These are phyloP conservation scores for Scaeva pyrastri DNA, from an alignment of 2,888 invertebrate genomes.

Conservation along the genomic window DNA sequence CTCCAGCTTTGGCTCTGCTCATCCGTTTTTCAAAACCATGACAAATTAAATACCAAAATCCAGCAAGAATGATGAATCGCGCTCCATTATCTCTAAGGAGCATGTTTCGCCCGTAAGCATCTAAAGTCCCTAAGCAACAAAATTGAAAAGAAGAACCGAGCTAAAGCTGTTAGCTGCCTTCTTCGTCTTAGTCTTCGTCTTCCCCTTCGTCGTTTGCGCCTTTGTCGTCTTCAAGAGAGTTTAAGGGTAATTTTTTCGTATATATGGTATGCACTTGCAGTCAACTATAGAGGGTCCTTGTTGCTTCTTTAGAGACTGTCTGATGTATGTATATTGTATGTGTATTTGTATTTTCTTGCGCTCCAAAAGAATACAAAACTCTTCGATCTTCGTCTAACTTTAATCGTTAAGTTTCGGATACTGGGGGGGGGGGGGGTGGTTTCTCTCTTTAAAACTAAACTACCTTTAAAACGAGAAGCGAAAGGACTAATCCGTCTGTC, in stretches of 20 bases:
- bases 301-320: constrained; percentile 53
- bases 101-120: not conserved
- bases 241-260: constrained; percentile 64
- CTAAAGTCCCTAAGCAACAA: constrained; percentile 30
- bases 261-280: constrained; percentile 70
- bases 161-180: constrained; percentile 24
- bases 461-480: constrained; percentile 47
- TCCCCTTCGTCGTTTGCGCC: too few species aligned
- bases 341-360: not conserved
- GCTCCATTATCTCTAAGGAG: constrained; percentile 64
- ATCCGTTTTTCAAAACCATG: constrained; percentile 66
- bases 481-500: constrained; percentile 75
- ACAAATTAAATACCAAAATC: constrained; percentile 75
- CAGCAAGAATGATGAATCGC: constrained; percentile 74
- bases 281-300: constrained; percentile 53
- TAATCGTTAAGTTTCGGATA: constrained; percentile 48
- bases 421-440: not conserved
- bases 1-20: too few species aligned
- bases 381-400: constrained; percentile 73
- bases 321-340: not conserved
- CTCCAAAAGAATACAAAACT: constrained; percentile 41
- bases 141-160: constrained; percentile 38
- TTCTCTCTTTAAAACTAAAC: constrained; percentile 33
- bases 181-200: not conserved
- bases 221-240: not conserved